phyloP scores from a whole-genome alignment of 1,140 invertebrate species.

The Drosophila jambulina region DNA sequence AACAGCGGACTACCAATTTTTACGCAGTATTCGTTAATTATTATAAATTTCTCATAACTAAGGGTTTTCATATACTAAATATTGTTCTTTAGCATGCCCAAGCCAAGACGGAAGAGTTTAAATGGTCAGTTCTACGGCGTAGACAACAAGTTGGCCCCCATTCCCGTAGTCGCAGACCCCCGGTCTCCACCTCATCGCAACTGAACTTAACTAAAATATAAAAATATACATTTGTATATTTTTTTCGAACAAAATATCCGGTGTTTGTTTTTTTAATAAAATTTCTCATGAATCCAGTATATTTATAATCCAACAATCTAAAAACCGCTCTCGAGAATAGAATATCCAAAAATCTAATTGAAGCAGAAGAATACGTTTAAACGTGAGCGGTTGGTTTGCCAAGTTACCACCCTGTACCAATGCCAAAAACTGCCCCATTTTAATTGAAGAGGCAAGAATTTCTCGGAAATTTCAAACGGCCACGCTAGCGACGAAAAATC shows the following conservation, averaged over 20 bases:
- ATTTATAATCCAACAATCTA: not conserved
- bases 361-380: not conserved
- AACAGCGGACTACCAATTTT: not conserved
- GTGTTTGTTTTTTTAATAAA: not conserved
- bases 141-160: constrained; percentile 70
- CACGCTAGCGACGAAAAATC: constrained; percentile 33
- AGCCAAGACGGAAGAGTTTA: constrained; percentile 59
- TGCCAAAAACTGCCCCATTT: not conserved
- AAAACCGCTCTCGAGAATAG: not conserved
- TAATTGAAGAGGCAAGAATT: not conserved
- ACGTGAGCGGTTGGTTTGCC: not conserved
- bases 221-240: not conserved
- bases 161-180: constrained; percentile 54
- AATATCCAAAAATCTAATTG: no score
- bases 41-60: not conserved
- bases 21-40: not conserved
- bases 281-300: not conserved
- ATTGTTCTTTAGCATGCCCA: constrained; percentile 45
- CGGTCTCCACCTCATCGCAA: constrained; percentile 7
- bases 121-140: constrained; percentile 74
- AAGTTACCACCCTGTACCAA: constrained; percentile 2
- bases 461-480: not conserved
- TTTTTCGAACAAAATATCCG: not conserved
- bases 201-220: not conserved
- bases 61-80: not conserved